phyloP scores from a whole-genome alignment of 2,797 vertebrate species.

The Fistularia commersonii region DNA sequence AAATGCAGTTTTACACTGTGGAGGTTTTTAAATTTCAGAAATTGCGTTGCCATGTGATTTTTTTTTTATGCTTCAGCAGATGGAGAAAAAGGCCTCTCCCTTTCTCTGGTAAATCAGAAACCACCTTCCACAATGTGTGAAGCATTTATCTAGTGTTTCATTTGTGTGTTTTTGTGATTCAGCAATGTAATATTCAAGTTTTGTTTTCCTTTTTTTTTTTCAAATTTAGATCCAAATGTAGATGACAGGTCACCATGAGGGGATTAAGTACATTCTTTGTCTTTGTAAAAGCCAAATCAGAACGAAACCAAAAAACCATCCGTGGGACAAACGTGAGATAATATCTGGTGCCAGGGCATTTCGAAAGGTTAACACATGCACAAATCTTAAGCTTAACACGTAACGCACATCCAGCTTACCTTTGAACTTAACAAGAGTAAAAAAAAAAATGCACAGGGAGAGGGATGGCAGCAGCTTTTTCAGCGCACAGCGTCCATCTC shows the following conservation, averaged over 20 bases:
- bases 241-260: slow-evolving; percentile 39
- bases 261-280: slow-evolving; percentile 57
- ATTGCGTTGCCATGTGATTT: no score
- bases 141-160: no score
- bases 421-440: neutral
- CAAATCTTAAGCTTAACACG: slow-evolving; percentile 5
- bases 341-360: slow-evolving; percentile 63
- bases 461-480: slow-evolving; percentile 9
- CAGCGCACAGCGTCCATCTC: slow-evolving; percentile 8
- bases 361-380: slow-evolving; percentile 22
- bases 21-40: neutral
- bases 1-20: neutral
- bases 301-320: slow-evolving; percentile 46
- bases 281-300: slow-evolving; percentile 46
- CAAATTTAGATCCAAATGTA: slow-evolving; percentile 23
- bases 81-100: neutral
- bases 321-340: no score
- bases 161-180: no score
- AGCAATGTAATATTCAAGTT: slow-evolving; percentile 25
- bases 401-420: neutral
- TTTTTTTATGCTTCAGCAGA: neutral
- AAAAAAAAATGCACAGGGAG: slow-evolving; percentile 2
- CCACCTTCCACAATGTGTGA: no score
- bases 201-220: slow-evolving; percentile 46
- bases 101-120: no score